Percentiles rank a stretch among this genome's conserved stretches.
These are phyloP conservation scores for Hydrolagus affinis DNA, from an alignment of 2,113 vertebrate genomes.

Conservation along the genomic window DNA sequence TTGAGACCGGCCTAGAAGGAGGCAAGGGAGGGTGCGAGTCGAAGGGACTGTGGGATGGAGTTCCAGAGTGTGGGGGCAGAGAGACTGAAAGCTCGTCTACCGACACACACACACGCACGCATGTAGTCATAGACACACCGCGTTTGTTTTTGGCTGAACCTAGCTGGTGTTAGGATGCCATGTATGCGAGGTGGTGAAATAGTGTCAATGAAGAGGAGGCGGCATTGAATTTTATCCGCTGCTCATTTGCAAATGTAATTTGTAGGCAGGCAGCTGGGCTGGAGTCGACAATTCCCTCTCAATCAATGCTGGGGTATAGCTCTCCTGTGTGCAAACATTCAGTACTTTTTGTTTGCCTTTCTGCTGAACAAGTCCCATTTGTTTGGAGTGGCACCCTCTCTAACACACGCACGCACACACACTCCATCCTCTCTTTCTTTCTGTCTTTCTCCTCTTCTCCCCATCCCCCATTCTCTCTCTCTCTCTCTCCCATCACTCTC, in stretches of 20 bases:
- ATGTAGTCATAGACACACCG: no score
- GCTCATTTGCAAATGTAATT: slow-evolving; percentile 26
- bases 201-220: not conserved
- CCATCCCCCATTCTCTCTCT: not conserved
- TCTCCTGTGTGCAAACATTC: slow-evolving; percentile 1
- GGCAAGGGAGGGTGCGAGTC: no score
- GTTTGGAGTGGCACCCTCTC: not conserved
- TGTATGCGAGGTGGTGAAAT: no score
- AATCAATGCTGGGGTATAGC: not conserved
- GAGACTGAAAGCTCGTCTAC: no score
- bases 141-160: no score
- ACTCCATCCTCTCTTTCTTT: not conserved
- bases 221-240: not conserved
- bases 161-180: no score
- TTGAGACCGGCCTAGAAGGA: no score
- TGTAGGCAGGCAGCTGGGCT: not conserved
- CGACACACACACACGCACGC: no score
- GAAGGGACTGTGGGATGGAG: no score
- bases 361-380: slow-evolving; percentile 3
- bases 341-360: not conserved
- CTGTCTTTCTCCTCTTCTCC: not conserved
- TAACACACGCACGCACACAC: no score
- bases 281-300: not conserved
- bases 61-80: no score
- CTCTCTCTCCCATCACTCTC: not conserved